These are phyloP conservation scores for Copidosoma floridanum DNA, from an alignment of 1,140 invertebrate species.

Conservation along the genomic window DNA sequence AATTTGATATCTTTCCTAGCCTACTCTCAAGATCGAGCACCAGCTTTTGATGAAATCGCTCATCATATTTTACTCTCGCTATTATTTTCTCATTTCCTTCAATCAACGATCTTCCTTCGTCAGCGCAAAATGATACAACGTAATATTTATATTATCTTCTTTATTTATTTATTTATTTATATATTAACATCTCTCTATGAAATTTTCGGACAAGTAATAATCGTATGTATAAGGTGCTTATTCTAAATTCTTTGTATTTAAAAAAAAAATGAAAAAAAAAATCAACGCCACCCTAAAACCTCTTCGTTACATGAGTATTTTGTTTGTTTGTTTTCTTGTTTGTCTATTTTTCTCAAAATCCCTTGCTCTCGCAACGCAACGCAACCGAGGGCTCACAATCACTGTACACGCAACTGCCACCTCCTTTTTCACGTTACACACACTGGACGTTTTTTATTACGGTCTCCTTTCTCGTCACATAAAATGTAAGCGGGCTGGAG, in stretches of 20 bases:
- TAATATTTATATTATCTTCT: constrained; percentile 30
- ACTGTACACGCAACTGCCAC: no score
- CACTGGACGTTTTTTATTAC: no score
- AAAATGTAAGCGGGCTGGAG: no score
- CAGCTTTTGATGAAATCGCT: constrained; percentile 9
- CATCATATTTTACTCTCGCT: not conserved
- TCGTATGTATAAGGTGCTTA: constrained; percentile 20
- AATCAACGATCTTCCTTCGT: not conserved
- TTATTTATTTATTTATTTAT: constrained; percentile 21
- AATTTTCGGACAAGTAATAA: constrained; percentile 13
- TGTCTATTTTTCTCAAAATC: not conserved
- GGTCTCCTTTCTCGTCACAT: no score
- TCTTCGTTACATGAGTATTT: not conserved
- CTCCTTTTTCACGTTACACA: no score
- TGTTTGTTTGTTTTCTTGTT: not conserved
- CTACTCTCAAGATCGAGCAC: constrained; percentile 32
- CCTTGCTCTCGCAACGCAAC: no score
- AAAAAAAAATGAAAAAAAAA: no score
- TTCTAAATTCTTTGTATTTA: constrained; percentile 24
- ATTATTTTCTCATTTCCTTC: not conserved
- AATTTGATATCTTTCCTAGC: constrained; percentile 33
- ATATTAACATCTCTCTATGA: constrained; percentile 33
- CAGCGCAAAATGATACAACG: constrained; percentile 16
- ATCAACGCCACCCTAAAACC: constrained; percentile 25
- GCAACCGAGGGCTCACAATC: no score